Percentiles rank a stretch among this genome's conserved stretches.
Conservation (phyloP, 1,140 invertebrate genomes). For the Yoshiicerus persimilis region DNA sequence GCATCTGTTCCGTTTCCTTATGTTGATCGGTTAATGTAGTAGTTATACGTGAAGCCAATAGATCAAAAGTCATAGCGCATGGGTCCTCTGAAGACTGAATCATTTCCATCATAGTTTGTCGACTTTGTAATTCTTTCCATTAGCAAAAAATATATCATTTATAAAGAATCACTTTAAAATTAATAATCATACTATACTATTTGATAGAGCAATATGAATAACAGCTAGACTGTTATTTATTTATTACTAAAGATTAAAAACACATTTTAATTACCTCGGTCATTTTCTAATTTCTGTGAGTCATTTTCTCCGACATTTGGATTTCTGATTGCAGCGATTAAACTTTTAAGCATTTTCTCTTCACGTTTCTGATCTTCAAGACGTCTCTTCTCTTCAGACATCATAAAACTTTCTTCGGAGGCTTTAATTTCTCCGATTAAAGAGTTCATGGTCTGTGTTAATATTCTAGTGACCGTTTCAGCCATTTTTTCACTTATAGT, state of each 20-base stretch:
- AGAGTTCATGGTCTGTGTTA: neutral
- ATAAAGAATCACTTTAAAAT: neutral
- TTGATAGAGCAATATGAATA: no score
- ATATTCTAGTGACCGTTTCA: neutral
- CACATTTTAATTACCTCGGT: no score
- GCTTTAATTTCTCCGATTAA: slow-evolving; percentile 18
- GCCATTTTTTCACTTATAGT: slow-evolving; percentile 24
- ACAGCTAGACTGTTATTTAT: no score
- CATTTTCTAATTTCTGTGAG: neutral
- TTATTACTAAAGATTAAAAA: no score
- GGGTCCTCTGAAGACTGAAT: slow-evolving; percentile 18
- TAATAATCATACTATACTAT: no score
- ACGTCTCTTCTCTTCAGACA: slow-evolving; percentile 9
- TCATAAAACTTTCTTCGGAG: neutral
- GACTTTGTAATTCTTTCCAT: neutral
- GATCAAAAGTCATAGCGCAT: slow-evolving; percentile 16
- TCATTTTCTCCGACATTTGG: neutral
- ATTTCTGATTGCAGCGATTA: neutral
- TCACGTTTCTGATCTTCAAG: neutral
- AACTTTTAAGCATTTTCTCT: neutral
- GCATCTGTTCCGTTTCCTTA: neutral
- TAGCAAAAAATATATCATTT: no score
- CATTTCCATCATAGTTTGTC: neutral
- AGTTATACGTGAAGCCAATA: neutral
- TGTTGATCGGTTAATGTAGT: neutral